Percentiles rank a stretch among this genome's conserved stretches.
Evolutionary conservation across 2,113 vertebrate genomes (phyloP).

Genomic region (Rhinoderma darwinii): DNA sequence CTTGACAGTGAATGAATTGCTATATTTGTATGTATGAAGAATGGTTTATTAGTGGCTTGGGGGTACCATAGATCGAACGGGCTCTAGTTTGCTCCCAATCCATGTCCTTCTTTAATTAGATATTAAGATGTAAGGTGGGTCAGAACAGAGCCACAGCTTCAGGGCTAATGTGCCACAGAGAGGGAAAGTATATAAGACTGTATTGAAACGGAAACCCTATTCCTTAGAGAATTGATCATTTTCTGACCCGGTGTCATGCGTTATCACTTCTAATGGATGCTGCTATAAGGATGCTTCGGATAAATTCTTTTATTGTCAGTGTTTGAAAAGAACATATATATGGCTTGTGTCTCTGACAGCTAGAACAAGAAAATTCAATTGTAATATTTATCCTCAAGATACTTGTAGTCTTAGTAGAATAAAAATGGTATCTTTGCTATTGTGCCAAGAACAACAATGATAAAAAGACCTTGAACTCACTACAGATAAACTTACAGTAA

Average conservation of each 20-base stretch:
- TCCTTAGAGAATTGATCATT: conserved; percentile 74
- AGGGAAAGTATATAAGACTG: conserved; percentile 66
- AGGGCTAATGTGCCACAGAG: conserved; percentile 72
- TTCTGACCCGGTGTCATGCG: conserved; percentile 72
- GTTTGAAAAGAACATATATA: neutral
- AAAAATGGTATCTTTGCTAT: conserved; percentile 14
- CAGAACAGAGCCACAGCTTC: conserved; percentile 71
- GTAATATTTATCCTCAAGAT: neutral
- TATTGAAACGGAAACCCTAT: conserved; percentile 69
- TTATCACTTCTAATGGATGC: conserved; percentile 66
- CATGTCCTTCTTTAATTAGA: conserved; percentile 83
- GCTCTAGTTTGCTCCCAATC: conserved; percentile 73
- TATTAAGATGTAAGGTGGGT: conserved; percentile 73
- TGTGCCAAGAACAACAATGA: neutral
- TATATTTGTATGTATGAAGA: conserved; percentile 65
- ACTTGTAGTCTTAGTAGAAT: conserved; percentile 3
- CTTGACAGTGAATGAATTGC: conserved; percentile 62
- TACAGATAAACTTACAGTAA: neutral
- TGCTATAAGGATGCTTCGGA: conserved; percentile 64
- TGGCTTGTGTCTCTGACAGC: neutral
- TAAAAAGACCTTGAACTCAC: neutral
- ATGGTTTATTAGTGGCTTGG: conserved; percentile 69
- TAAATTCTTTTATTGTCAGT: conserved; percentile 62
- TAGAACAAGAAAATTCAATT: neutral
- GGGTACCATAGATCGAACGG: conserved; percentile 74